Base-by-base conservation (phyloP, 2,797 vertebrate genomes). In the Monodelphis domestica region DNA sequence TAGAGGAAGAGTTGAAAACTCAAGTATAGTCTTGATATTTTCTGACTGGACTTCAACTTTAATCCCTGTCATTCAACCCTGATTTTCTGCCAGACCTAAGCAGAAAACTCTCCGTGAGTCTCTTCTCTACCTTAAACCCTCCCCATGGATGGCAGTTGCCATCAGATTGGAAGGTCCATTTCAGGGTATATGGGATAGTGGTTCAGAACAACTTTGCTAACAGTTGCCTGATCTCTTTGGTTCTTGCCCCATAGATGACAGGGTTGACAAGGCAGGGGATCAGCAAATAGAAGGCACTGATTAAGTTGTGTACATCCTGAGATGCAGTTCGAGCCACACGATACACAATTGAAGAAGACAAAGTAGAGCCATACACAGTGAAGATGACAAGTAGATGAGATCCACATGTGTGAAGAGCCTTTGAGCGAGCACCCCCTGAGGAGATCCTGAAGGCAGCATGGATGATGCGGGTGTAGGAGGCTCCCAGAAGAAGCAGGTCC, bases 381-480 rank as follows among this genome's bases (percentile, higher is more conserved):
- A 97, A 78, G 88, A 97, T 94, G 70, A 97, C 94, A 26, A 93
- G 55, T 54, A 96, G 91, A 90, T 97, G 97, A n/a, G 97, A 96
- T 55, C 96, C 95, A 12, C 97, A 98, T 29, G 97, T 98, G 59
- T 95, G 93, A 2, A 97, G 89, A n/a, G 95, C 96, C 91, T 97
- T 97, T 53, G 95, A 55, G 17, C 91, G 63, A 0, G 57, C 91
- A 30, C 93, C 90, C 0, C 95, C 94, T 0, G 95, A 91, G 0
- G 94, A 93, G 45, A 96, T 95, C 45, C 55, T 88, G 90, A 97
- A 94, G 15, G 96, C 94, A 0, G 90, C 78, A 0, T 56, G 94
- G 89, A 96, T 93, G 50, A 98, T 97, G 24, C 30, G 90, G 30
- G 94, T 89, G 51, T 94, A 97, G 88, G 97, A 98, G 88, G 93